phyloP scores from a whole-genome alignment of 1,140 invertebrate species.

The Himalopsyche phryganea region DNA sequence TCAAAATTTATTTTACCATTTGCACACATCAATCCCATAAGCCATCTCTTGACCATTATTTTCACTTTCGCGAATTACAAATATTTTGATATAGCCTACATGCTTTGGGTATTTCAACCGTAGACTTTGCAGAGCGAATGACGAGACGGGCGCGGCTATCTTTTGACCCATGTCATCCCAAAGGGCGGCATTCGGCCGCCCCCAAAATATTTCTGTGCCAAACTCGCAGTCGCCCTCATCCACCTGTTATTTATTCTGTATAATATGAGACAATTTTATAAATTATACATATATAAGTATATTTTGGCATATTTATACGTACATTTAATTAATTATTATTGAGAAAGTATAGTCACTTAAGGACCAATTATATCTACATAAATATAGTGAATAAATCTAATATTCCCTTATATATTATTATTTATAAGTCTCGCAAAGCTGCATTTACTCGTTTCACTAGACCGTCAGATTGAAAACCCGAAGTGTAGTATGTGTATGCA shows the following conservation, averaged over 20 bases:
- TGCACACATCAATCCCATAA: no score
- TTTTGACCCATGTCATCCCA: no score
- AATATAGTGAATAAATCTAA: conserved; percentile 4
- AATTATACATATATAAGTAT: conserved; percentile 6
- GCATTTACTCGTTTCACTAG: not conserved
- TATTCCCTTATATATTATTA: not conserved
- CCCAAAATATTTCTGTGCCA: conserved; percentile 1
- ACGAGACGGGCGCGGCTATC: not conserved
- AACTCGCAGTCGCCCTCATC: not conserved
- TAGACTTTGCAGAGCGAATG: not conserved
- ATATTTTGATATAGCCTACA: no score
- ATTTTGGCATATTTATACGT: conserved; percentile 21
- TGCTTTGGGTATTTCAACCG: conserved; percentile 4
- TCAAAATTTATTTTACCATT: no score
- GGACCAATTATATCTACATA: conserved; percentile 23
- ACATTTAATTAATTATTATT: no score
- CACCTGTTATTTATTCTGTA: conserved; percentile 6
- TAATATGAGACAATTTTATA: not conserved
- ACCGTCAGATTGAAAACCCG: not conserved
- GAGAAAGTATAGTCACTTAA: conserved; percentile 22
- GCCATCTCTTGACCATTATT: no score
- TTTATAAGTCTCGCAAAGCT: not conserved
- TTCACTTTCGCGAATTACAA: no score
- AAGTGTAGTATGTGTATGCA: conserved; percentile 1
- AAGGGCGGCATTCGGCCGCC: no score